Percentiles rank a stretch among this genome's conserved stretches.
Conservation (phyloP, 2,113 vertebrate genomes). For the Malurus melanocephalus region DNA sequence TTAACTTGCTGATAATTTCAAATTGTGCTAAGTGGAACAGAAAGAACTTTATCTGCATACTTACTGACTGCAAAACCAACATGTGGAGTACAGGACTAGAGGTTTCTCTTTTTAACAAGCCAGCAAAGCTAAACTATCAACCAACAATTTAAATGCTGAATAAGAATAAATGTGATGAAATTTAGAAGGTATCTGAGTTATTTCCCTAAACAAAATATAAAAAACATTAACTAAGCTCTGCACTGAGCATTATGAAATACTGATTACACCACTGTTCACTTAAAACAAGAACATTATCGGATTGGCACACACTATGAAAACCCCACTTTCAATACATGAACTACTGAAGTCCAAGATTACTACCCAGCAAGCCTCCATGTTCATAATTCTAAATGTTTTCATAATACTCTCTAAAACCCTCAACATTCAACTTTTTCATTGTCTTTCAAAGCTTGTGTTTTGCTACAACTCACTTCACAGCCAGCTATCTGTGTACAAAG, state of each 20-base stretch:
- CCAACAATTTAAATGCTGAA: not conserved
- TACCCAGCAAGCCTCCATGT: not conserved
- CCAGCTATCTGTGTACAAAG: not conserved
- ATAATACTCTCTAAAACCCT: not conserved
- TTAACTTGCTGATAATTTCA: slow-evolving; percentile 63
- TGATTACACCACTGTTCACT: not conserved
- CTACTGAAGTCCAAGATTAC: not conserved
- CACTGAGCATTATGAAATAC: not conserved
- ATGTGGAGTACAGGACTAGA: not conserved
- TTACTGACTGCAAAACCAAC: slow-evolving; percentile 9
- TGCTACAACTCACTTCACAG: not conserved
- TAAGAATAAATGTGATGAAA: not conserved
- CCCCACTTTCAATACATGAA: not conserved
- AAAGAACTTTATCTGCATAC: slow-evolving; percentile 52
- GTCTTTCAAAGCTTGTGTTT: not conserved
- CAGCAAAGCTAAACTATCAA: not conserved
- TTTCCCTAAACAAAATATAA: not conserved
- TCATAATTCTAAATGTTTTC: not conserved
- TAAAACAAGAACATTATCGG: not conserved
- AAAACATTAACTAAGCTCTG: not conserved
- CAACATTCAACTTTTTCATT: not conserved
- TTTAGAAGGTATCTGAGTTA: not conserved
- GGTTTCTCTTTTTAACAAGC: not conserved
- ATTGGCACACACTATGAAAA: not conserved
- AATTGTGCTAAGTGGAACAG: slow-evolving; percentile 57